Conservation (phyloP, 2,113 vertebrate genomes). For the Baryphthengus martii region DNA sequence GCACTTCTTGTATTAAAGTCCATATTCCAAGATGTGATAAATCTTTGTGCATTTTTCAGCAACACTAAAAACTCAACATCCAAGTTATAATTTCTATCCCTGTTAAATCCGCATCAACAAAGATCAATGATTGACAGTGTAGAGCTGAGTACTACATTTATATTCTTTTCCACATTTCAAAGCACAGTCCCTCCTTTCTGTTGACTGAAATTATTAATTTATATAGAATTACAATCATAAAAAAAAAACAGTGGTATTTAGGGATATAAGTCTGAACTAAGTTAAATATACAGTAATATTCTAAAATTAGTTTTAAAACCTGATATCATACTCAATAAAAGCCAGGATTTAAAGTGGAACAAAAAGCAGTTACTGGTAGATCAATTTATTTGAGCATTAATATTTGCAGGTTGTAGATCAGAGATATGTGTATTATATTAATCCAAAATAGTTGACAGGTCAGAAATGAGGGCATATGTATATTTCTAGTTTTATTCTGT, state of each 20-base stretch:
- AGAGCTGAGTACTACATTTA: not conserved
- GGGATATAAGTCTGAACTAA: not conserved
- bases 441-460: not conserved
- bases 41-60: not conserved
- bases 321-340: not conserved
- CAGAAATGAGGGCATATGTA: not conserved
- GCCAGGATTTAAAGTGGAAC: not conserved
- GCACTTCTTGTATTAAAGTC: not conserved
- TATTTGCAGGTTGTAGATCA: not conserved
- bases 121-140: not conserved
- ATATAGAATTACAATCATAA: not conserved
- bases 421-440: not conserved
- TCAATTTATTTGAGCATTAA: not conserved
- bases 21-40: not conserved
- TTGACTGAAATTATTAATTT: not conserved
- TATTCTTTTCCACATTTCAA: not conserved
- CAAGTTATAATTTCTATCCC: not conserved
- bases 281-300: not conserved
- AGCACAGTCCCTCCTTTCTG: not conserved
- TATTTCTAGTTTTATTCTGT: not conserved
- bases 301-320: not conserved
- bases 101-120: not conserved
- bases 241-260: not conserved
- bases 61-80: not conserved
- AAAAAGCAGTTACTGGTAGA: not conserved